These are phyloP conservation scores for Parascotia fuliginaria DNA, from an alignment of 2,888 invertebrate species.

Conservation along the genomic window DNA sequence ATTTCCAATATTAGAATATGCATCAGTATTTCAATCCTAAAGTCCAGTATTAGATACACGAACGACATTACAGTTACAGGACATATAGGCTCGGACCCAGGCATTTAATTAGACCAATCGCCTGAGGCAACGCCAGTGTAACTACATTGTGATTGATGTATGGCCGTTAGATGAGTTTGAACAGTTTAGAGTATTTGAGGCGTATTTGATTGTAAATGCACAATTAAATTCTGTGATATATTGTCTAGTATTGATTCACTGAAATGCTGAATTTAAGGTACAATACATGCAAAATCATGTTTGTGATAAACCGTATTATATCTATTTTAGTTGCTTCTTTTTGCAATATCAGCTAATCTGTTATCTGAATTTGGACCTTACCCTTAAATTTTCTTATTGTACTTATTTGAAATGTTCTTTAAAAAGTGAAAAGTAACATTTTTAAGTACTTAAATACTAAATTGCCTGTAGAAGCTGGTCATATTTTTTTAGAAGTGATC, in stretches of 20 bases:
- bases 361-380: too few species aligned
- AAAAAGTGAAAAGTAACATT: too few species aligned
- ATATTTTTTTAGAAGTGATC: too few species aligned
- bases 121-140: slow-evolving; percentile 44
- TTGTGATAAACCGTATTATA: too few species aligned
- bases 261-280: background rate
- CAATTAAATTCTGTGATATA: slow-evolving; percentile 4
- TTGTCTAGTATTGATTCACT: background rate
- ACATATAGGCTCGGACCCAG: slow-evolving; percentile 37
- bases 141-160: slow-evolving; percentile 45
- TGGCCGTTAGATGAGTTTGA: slow-evolving; percentile 22
- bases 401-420: too few species aligned
- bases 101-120: slow-evolving; percentile 64
- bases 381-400: too few species aligned
- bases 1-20: background rate
- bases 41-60: slow-evolving; percentile 8
- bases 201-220: slow-evolving; percentile 4
- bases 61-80: slow-evolving; percentile 25
- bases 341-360: too few species aligned
- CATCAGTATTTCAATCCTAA: background rate
- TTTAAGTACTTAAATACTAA: too few species aligned
- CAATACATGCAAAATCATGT: too few species aligned
- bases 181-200: slow-evolving; percentile 12
- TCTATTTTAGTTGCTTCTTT: too few species aligned
- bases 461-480: too few species aligned